These are phyloP conservation scores for Hyles lineata DNA, from an alignment of 2,888 invertebrate genomes.

Conservation along the genomic window DNA sequence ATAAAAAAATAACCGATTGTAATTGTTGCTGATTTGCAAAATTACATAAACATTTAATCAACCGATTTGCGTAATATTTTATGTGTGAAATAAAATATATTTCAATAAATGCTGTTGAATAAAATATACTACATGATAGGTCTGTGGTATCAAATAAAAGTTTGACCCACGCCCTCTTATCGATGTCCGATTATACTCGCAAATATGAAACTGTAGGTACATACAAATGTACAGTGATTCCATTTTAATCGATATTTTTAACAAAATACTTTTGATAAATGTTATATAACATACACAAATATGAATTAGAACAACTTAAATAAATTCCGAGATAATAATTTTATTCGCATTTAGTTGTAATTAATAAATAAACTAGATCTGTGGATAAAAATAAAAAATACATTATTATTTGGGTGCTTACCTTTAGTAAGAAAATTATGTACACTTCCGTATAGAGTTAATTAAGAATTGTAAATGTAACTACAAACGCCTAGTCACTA, in stretches of 20 bases:
- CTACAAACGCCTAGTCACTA: constrained; percentile 36
- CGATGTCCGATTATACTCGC: constrained; percentile 30
- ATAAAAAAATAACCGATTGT: neutral
- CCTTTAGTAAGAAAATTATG: constrained; percentile 11
- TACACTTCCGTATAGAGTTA: neutral
- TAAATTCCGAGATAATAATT: too few species aligned
- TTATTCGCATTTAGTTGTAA: too few species aligned
- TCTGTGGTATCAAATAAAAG: constrained; percentile 27
- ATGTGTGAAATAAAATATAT: neutral
- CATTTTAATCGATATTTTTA: constrained; percentile 26
- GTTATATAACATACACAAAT: neutral
- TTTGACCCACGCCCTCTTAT: constrained; percentile 47
- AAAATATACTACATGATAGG: constrained; percentile 5
- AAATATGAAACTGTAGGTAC: constrained; percentile 11
- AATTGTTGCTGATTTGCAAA: neutral
- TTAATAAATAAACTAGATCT: neutral
- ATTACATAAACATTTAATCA: neutral
- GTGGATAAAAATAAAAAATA: neutral
- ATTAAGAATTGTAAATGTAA: constrained; percentile 18
- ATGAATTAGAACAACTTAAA: neutral
- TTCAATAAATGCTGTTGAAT: neutral
- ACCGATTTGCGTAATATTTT: neutral
- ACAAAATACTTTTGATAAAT: neutral
- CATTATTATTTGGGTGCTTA: neutral
- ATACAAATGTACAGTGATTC: neutral